Conservation (phyloP, 2,888 invertebrate species). For the Epinotia brunnichana region DNA sequence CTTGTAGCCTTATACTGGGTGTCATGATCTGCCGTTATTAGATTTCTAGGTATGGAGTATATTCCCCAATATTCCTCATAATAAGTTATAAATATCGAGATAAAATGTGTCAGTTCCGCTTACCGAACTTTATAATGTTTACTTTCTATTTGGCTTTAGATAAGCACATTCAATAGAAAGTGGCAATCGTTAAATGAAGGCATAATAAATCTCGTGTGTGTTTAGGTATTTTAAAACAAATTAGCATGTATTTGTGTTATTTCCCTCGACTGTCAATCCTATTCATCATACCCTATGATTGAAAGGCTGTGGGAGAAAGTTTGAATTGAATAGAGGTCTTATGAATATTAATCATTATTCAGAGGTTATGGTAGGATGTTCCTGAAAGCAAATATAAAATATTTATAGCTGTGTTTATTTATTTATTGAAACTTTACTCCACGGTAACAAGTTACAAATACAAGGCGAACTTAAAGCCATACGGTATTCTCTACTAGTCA, state of each 20-base stretch:
- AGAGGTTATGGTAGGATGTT: not conserved
- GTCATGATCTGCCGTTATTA: no score
- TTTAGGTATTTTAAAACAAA: not conserved
- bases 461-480: no score
- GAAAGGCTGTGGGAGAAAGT: not conserved
- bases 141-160: constrained; percentile 6
- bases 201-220: constrained; percentile 1
- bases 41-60: no score
- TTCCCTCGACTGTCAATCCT: not conserved
- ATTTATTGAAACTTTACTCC: no score
- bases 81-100: no score
- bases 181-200: not conserved
- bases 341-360: not conserved
- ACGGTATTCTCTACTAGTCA: no score
- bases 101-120: not conserved
- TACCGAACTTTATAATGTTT: not conserved
- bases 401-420: not conserved
- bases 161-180: constrained; percentile 2
- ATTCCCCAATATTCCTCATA: no score
- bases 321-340: not conserved
- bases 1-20: no score
- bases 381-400: not conserved
- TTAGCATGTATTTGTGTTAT: constrained; percentile 3
- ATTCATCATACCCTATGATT: not conserved
- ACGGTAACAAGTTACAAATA: no score